Percentiles rank a stretch among this genome's conserved stretches.
These are phyloP conservation scores for Patagioenas fasciata DNA, from an alignment of 2,113 vertebrate genomes.

Conservation along the genomic window DNA sequence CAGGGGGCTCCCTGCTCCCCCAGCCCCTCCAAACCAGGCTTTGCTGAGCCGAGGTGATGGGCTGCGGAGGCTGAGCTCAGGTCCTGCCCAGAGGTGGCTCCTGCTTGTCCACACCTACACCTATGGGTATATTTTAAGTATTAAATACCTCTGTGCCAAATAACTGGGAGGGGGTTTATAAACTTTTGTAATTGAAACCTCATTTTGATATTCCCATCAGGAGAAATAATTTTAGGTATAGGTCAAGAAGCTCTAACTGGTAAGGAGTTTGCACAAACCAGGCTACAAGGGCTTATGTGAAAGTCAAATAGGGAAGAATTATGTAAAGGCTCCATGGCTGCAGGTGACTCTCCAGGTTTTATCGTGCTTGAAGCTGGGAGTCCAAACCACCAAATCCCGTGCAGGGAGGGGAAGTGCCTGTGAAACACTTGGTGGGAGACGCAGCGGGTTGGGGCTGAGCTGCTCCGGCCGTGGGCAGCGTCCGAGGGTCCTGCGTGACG, in stretches of 20 bases:
- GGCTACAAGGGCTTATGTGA: conserved; percentile 35
- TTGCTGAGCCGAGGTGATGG: neutral
- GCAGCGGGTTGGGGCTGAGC: neutral
- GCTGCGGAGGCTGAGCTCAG: neutral
- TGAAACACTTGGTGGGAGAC: neutral
- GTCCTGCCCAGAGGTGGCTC: neutral
- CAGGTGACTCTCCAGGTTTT: neutral
- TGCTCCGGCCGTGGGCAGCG: too few relatives aligned
- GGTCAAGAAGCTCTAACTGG: conserved; percentile 52
- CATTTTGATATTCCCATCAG: conserved; percentile 61
- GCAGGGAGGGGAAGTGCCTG: neutral
- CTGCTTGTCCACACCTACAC: neutral
- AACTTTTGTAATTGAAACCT: conserved; percentile 48
- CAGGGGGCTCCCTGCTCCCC: neutral
- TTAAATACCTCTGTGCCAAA: neutral
- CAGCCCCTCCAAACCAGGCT: neutral
- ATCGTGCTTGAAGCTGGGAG: neutral
- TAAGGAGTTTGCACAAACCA: conserved; percentile 51
- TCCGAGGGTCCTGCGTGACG: neutral
- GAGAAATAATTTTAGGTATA: conserved; percentile 69
- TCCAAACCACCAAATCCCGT: too few relatives aligned
- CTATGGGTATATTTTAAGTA: neutral
- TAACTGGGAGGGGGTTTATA: neutral
- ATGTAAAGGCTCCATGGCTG: neutral
- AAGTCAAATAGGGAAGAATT: conserved; percentile 29